phyloP scores from a whole-genome alignment of 2,797 vertebrate genomes.

The Petrocephalus schoutedeni region DNA sequence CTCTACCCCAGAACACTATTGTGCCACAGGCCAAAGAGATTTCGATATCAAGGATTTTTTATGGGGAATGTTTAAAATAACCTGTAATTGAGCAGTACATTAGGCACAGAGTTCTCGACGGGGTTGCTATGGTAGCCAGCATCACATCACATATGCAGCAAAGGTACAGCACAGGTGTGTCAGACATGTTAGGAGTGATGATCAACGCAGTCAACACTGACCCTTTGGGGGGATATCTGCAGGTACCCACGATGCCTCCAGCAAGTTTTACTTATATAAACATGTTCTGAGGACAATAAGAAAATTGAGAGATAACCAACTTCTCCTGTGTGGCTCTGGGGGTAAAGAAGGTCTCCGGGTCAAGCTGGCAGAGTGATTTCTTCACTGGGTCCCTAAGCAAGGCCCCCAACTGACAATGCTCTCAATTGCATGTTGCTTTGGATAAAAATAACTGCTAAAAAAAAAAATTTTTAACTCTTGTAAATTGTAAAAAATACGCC shows the following conservation, averaged over 20 bases:
- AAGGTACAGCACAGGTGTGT: neutral
- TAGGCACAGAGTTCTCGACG: neutral
- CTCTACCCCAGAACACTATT: neutral
- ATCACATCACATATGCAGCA: neutral
- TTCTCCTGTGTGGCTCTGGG: neutral
- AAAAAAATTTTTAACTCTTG: no score
- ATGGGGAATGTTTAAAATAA: neutral
- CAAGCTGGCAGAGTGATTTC: neutral
- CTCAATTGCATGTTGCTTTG: neutral
- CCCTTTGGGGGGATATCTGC: neutral
- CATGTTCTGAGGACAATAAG: no score
- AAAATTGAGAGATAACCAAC: no score
- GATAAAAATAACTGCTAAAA: neutral
- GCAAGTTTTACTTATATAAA: no score
- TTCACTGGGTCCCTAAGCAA: neutral
- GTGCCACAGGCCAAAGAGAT: neutral
- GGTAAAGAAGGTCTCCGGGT: neutral
- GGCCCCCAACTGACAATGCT: neutral
- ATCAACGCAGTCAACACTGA: neutral
- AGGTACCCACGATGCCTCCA: neutral
- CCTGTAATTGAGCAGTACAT: neutral
- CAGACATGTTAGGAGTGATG: neutral
- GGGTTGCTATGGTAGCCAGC: neutral
- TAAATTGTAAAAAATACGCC: no score
- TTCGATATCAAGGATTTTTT: neutral